These are phyloP conservation scores for Mus musculus DNA, from an alignment of 2,113 vertebrate genomes.

Conservation along the genomic window DNA sequence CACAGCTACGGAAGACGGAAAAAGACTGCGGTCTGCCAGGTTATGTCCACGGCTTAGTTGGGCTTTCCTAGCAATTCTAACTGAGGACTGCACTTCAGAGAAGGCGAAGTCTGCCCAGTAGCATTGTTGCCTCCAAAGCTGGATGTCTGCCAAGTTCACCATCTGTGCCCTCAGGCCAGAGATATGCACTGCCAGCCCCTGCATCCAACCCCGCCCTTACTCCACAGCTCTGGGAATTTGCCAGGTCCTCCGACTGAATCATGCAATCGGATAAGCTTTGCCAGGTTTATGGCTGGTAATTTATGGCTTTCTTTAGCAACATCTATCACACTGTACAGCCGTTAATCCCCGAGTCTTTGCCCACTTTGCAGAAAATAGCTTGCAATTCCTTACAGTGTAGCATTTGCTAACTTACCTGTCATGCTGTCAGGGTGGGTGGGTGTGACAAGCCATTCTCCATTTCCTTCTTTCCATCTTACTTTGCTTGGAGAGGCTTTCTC, in stretches of 20 bases:
- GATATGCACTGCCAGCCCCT: constrained; percentile 8
- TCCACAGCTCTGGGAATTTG: constrained; percentile 29
- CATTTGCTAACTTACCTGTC: constrained; percentile 71
- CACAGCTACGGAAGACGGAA: not conserved
- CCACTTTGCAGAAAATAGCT: constrained; percentile 83
- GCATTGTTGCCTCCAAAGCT: not conserved
- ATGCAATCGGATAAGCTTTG: constrained; percentile 65
- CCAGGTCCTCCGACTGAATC: constrained; percentile 73
- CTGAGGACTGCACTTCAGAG: not conserved
- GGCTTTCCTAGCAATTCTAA: not conserved
- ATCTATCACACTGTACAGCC: constrained; percentile 78
- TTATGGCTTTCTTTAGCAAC: constrained; percentile 80
- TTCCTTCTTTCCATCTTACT: constrained; percentile 61
- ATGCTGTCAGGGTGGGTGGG: constrained; percentile 55
- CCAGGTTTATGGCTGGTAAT: constrained; percentile 80
- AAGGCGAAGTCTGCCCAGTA: not conserved
- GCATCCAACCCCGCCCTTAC: not conserved
- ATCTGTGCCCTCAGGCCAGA: constrained; percentile 74
- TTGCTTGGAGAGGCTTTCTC: constrained; percentile 42
- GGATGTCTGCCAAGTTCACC: constrained; percentile 66
- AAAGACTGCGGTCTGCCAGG: not conserved
- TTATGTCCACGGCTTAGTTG: not conserved
- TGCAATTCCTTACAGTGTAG: constrained; percentile 74
- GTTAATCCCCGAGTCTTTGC: constrained; percentile 80
- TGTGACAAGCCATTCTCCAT: constrained; percentile 54